phyloP scores from a whole-genome alignment of 2,888 invertebrate genomes.

The Monochamus alternatus region DNA sequence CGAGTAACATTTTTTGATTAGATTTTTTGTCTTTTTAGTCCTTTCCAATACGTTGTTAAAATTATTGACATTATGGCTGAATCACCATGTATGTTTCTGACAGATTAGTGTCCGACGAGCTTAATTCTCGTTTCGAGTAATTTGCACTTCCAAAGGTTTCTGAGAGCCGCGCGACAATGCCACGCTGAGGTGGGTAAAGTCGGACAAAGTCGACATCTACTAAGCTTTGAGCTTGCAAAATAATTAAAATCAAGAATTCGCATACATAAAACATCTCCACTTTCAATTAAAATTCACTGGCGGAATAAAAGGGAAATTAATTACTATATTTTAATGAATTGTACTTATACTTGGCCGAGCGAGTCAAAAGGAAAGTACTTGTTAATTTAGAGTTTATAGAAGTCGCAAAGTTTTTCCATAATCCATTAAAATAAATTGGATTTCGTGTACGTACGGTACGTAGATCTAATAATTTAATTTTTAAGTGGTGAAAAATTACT shows the following conservation, averaged over 20 bases:
- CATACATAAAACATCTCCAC: conserved; percentile 30
- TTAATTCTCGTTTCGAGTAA: conserved; percentile 16
- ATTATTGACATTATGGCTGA: too few species aligned
- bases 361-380: too few species aligned
- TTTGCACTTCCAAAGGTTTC: conserved; percentile 17
- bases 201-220: conserved; percentile 5
- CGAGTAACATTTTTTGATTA: too few species aligned
- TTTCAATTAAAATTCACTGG: conserved; percentile 24
- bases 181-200: conserved; percentile 10
- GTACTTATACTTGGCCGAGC: neutral
- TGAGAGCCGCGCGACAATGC: conserved; percentile 8
- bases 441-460: too few species aligned
- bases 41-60: too few species aligned
- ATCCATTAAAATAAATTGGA: too few species aligned
- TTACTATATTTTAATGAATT: conserved; percentile 20
- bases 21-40: too few species aligned
- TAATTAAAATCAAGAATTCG: conserved; percentile 37
- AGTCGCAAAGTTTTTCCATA: too few species aligned
- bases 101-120: conserved; percentile 21
- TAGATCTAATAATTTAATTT: too few species aligned
- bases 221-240: conserved; percentile 29
- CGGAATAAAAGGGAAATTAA: conserved; percentile 23
- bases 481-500: too few species aligned
- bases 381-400: too few species aligned
- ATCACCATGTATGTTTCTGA: neutral